Base-by-base conservation (phyloP, 2,888 invertebrate species). In the Acanthosepion lycidas region DNA sequence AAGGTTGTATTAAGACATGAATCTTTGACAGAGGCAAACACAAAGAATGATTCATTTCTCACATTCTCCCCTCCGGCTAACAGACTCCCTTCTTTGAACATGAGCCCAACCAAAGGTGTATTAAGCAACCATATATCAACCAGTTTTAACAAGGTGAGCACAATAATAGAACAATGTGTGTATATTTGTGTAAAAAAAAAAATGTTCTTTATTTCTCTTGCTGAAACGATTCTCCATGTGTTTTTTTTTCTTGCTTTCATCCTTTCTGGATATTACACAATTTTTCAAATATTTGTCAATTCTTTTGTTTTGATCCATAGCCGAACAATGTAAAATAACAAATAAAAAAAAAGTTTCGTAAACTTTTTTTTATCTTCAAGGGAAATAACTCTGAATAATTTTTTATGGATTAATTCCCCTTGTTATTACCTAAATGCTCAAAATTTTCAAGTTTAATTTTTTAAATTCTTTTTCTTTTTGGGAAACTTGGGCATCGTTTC, bases 1-100 rank as follows among this genome's bases (percentile, higher is more conserved):
- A 96, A 96, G 33, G 96, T 97, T 8, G 97, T 97, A 15, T 96
- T 97, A 3, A 96, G 96, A 51, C 97, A 97, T 94, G 95, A 93
- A 23, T 20, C 28, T 28, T 49, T 96, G 18, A 91, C 95, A 15
- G 96, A 96, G 91, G 95, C 96, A 1, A n/a, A 78, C 4, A 78
- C 78, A n/a, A 78, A 78, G 18, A 15, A n/a, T 3, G 78, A 78
- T 78, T 78, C 78, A 15, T 78, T 78, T 33, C 78, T 78, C 15
- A 78, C 78, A 78, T 78, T 78, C 33, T 95, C 95, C 1, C 94
- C 95, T 48, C 95, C 95, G n/a, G 95, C 95, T n/a, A 95, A 95
- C 49, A 95, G 95, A 95, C 95, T 95, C 20, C 20, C 95, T 23
- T 95, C 95, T 18, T 95, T 95, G 26, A 59, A 59, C 59, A 23